These are phyloP conservation scores for Catotricha subobsoleta DNA, from an alignment of 2,888 invertebrate genomes.

Conservation along the genomic window DNA sequence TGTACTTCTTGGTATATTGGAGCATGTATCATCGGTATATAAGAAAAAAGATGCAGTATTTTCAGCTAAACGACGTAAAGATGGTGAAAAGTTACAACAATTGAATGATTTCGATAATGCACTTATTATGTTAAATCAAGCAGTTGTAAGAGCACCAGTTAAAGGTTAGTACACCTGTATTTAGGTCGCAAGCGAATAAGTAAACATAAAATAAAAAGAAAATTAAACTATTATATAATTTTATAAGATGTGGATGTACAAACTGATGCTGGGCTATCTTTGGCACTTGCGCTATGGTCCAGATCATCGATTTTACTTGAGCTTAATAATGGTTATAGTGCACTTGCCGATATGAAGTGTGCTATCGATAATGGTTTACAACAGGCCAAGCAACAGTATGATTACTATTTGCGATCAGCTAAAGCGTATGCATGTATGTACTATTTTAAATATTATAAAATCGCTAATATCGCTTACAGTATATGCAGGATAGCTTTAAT, in stretches of 20 bases:
- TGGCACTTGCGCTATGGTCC: conserved; percentile 46
- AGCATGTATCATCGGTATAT: conserved; percentile 46
- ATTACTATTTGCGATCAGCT: conserved; percentile 52
- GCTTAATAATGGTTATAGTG: conserved; percentile 36
- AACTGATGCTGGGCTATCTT: conserved; percentile 42
- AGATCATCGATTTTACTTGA: conserved; percentile 46
- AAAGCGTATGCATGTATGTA: conserved; percentile 38
- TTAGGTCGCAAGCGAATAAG: too few relatives aligned
- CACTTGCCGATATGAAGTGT: conserved; percentile 47
- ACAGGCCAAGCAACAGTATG: conserved; percentile 40
- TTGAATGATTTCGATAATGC: conserved; percentile 38
- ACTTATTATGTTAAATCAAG: conserved; percentile 47
- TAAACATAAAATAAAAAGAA: not conserved
- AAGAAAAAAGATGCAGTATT: conserved; percentile 46
- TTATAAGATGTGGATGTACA: conserved; percentile 29
- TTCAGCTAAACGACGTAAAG: conserved; percentile 40
- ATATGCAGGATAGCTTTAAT: too few relatives aligned
- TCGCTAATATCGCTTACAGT: too few relatives aligned
- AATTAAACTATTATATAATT: not conserved
- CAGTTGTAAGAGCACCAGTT: conserved; percentile 51
- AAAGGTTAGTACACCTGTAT: conserved; percentile 30
- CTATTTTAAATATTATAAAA: not conserved
- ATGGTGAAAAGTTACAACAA: conserved; percentile 40
- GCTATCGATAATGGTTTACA: conserved; percentile 45
- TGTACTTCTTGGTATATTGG: conserved; percentile 36